phyloP scores from a whole-genome alignment of 2,888 invertebrate genomes.

The Chironomus riparius region DNA sequence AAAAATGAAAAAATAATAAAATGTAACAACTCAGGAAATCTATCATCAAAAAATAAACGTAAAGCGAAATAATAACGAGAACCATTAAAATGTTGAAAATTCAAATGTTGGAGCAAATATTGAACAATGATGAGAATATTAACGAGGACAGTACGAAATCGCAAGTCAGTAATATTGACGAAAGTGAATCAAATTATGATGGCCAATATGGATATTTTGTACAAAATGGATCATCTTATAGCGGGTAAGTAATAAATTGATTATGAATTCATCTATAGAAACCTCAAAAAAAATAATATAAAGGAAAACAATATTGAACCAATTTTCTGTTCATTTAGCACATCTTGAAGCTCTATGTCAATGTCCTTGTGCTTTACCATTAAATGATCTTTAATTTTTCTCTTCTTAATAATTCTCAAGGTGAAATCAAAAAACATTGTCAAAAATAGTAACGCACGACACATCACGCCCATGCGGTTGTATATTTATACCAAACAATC shows the following conservation, averaged over 20 bases:
- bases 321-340: no score
- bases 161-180: neutral
- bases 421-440: neutral
- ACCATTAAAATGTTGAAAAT: slow-evolving; percentile 55
- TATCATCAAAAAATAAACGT: slow-evolving; percentile 9
- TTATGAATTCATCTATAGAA: neutral
- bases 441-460: no score
- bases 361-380: neutral
- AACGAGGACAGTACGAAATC: slow-evolving; percentile 17
- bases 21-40: slow-evolving; percentile 16
- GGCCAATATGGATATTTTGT: slow-evolving; percentile 15
- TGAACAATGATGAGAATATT: slow-evolving; percentile 23
- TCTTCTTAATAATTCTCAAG: neutral
- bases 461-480: no score
- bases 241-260: slow-evolving; percentile 13
- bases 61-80: neutral
- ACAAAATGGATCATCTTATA: slow-evolving; percentile 8
- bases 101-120: slow-evolving; percentile 64
- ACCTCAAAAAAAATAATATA: no score
- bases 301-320: no score
- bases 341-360: no score
- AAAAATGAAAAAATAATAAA: neutral
- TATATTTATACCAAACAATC: no score
- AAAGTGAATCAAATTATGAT: neutral
- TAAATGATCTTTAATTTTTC: neutral